Evolutionary conservation across 2,113 vertebrate genomes (phyloP).

Genomic region (Sinocyclocheilus maitianheensis): DNA sequence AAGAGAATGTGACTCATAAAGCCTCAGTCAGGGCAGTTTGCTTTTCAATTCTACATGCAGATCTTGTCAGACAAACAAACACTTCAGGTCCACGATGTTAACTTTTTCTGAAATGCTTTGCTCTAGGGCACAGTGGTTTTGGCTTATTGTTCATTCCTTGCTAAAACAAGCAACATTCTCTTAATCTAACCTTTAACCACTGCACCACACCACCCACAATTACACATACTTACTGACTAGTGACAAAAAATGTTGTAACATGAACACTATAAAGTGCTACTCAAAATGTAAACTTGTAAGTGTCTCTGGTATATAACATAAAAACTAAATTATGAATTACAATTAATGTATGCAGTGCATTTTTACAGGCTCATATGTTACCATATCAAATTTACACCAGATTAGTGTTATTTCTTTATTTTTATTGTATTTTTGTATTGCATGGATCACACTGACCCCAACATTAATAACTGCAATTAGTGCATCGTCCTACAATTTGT

Average conservation of each 20-base stretch:
- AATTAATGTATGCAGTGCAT: no score
- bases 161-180: neutral
- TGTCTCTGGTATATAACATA: no score
- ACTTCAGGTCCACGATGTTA: neutral
- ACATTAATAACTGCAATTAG: no score
- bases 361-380: no score
- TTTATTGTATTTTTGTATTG: no score
- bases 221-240: neutral
- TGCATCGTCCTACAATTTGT: no score
- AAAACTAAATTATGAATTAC: no score
- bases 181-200: neutral
- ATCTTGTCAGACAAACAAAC: constrained; percentile 24
- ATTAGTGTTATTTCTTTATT: neutral
- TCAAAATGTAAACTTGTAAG: no score
- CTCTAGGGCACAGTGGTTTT: neutral
- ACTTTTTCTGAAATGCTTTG: neutral
- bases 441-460: no score
- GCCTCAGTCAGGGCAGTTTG: neutral
- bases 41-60: constrained; percentile 4
- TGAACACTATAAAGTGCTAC: neutral
- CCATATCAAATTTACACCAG: no score
- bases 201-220: neutral
- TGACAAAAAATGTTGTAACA: neutral
- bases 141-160: neutral
- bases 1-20: constrained; percentile 22